These are phyloP conservation scores for Kuschelorhynchus macadamiae DNA, from an alignment of 2,888 invertebrate species.

Conservation along the genomic window DNA sequence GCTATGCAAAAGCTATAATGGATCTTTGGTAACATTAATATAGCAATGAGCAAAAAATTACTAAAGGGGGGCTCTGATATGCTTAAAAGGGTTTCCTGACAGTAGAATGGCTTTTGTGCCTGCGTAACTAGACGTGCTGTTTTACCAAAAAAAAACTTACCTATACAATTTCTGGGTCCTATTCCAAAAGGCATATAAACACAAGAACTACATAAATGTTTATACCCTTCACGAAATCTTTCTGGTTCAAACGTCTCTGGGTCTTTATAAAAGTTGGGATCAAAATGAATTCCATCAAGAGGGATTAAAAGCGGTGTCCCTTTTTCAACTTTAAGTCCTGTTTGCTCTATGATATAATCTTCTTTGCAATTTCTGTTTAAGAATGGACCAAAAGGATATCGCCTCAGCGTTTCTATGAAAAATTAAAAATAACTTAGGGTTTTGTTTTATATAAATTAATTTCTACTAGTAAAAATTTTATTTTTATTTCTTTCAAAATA, in stretches of 20 bases:
- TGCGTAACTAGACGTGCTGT: no score
- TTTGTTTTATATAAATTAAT: no score
- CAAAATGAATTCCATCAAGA: slow-evolving; percentile 62
- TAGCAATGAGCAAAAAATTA: no score
- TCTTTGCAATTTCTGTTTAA: slow-evolving; percentile 59
- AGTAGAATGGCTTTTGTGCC: no score
- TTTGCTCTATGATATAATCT: slow-evolving; percentile 64
- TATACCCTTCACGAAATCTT: slow-evolving; percentile 64
- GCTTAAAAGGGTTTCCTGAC: no score
- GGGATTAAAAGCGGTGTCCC: slow-evolving; percentile 67
- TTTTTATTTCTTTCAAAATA: no score
- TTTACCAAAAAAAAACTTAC: no score
- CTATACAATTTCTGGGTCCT: slow-evolving; percentile 58
- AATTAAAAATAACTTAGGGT: no score
- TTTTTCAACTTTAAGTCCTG: slow-evolving; percentile 65
- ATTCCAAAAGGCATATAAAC: slow-evolving; percentile 64
- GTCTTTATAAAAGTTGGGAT: slow-evolving; percentile 66
- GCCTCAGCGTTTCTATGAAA: slow-evolving; percentile 66
- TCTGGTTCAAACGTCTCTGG: slow-evolving; percentile 69
- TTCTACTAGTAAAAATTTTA: no score
- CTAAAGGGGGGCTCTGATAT: no score
- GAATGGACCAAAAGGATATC: slow-evolving; percentile 66
- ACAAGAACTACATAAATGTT: slow-evolving; percentile 53
- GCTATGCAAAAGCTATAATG: no score
- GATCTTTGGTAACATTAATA: no score